phyloP scores from a whole-genome alignment of 2,888 invertebrate species.

The Xanthia icteritia region DNA sequence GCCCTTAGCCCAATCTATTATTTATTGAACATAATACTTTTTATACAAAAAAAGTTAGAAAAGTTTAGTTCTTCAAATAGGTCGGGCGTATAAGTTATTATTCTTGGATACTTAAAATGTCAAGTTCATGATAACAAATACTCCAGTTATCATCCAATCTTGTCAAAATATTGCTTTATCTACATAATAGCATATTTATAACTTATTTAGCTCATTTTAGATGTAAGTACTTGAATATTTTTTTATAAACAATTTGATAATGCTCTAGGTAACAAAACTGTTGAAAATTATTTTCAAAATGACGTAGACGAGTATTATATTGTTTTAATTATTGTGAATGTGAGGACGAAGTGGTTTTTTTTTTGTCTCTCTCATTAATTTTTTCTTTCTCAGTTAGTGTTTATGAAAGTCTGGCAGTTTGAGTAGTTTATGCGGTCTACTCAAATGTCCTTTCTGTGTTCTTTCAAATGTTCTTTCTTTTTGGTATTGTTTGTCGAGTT shows the following conservation, averaged over 20 bases:
- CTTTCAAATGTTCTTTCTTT: no score
- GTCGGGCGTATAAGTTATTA: background rate
- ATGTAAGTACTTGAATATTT: background rate
- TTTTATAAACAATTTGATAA: background rate
- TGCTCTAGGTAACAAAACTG: background rate
- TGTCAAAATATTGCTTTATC: constrained; percentile 14
- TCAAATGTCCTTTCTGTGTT: no score
- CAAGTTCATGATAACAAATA: constrained; percentile 5
- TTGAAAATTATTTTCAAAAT: no score
- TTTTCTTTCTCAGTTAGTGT: no score
- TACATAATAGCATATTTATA: background rate
- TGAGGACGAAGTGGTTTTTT: no score
- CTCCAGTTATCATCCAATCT: background rate
- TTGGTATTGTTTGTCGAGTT: no score
- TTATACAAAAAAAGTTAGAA: background rate
- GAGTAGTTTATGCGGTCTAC: no score
- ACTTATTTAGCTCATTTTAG: background rate
- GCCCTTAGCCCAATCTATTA: background rate
- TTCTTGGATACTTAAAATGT: constrained; percentile 1
- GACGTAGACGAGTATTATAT: no score
- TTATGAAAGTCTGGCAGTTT: no score
- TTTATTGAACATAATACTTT: no score
- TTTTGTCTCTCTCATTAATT: no score
- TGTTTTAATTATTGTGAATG: no score
- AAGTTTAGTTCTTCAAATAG: background rate